A percentile compares a stretch with the other conserved stretches of the same genome.
phyloP scores from a whole-genome alignment of 2,888 invertebrate species.

The Pterobdella sp. region DNA sequence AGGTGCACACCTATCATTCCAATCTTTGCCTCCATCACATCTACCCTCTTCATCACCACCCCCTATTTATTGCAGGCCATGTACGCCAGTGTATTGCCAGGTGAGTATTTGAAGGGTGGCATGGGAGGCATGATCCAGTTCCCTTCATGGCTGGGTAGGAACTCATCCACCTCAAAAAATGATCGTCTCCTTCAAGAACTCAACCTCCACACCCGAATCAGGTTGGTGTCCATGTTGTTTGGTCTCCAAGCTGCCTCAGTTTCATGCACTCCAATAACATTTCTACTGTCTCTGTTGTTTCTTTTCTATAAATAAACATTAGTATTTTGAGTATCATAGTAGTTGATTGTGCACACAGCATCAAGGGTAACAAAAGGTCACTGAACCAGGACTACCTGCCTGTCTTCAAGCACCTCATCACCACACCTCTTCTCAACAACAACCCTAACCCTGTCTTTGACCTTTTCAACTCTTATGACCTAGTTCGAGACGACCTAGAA shows the following conservation, averaged over 20 bases:
- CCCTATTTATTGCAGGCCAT: slow-evolving; percentile 60
- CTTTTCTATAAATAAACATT: slow-evolving; percentile 8
- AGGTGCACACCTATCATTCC: no score
- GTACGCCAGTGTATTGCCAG: slow-evolving; percentile 82
- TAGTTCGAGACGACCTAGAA: slow-evolving; percentile 84
- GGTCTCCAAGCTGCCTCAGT: background rate
- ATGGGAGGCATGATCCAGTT: slow-evolving; percentile 74
- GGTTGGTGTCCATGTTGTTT: slow-evolving; percentile 54
- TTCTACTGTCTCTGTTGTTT: background rate
- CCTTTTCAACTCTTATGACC: slow-evolving; percentile 72
- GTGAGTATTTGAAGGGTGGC: slow-evolving; percentile 72
- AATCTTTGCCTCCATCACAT: no score
- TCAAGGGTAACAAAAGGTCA: slow-evolving; percentile 71
- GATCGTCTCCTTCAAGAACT: slow-evolving; percentile 73
- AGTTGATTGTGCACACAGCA: slow-evolving; percentile 54
- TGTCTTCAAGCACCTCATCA: slow-evolving; percentile 66
- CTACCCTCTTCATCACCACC: no score
- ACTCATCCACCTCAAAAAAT: slow-evolving; percentile 73
- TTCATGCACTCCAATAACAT: background rate
- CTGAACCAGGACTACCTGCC: slow-evolving; percentile 81
- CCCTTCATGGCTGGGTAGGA: slow-evolving; percentile 91
- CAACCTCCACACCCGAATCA: slow-evolving; percentile 73
- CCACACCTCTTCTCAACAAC: slow-evolving; percentile 65
- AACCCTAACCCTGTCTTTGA: slow-evolving; percentile 63
- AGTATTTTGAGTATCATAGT: background rate